Percentiles rank a stretch among this genome's conserved stretches.
These are phyloP conservation scores for Sporophila hypoxantha DNA, from an alignment of 2,113 vertebrate genomes.

Conservation along the genomic window DNA sequence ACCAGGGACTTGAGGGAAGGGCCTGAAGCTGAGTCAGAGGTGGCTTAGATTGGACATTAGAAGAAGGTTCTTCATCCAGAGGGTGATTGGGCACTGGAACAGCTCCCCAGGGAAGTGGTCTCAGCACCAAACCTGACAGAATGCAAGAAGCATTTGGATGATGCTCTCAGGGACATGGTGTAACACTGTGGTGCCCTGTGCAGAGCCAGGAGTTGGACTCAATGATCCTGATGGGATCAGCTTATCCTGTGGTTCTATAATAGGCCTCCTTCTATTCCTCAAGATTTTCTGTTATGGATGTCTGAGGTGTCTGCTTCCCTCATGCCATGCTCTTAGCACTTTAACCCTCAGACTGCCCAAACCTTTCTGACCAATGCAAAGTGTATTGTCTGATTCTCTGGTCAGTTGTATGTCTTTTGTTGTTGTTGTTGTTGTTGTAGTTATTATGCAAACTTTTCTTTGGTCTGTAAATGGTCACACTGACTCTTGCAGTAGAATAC, in stretches of 20 bases:
- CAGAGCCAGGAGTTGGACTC: neutral
- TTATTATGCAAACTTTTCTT: neutral
- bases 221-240: neutral
- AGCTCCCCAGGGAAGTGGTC: neutral
- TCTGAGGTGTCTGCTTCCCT: neutral
- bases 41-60: neutral
- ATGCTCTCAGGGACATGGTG: neutral
- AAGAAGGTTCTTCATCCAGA: neutral
- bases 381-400: neutral
- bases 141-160: accelerated
- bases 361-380: neutral
- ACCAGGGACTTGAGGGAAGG: neutral
- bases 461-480: neutral
- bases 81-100: neutral
- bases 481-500: neutral
- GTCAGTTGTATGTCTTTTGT: neutral
- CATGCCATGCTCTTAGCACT: neutral
- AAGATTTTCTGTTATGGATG: neutral
- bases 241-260: neutral
- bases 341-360: neutral
- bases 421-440: neutral
- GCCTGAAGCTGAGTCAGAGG: neutral
- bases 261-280: neutral
- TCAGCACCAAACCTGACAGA: neutral
- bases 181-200: neutral